Percentiles rank a stretch among this genome's conserved stretches.
Conservation (phyloP, 2,797 vertebrate genomes). For the Anomalospiza imberbis region DNA sequence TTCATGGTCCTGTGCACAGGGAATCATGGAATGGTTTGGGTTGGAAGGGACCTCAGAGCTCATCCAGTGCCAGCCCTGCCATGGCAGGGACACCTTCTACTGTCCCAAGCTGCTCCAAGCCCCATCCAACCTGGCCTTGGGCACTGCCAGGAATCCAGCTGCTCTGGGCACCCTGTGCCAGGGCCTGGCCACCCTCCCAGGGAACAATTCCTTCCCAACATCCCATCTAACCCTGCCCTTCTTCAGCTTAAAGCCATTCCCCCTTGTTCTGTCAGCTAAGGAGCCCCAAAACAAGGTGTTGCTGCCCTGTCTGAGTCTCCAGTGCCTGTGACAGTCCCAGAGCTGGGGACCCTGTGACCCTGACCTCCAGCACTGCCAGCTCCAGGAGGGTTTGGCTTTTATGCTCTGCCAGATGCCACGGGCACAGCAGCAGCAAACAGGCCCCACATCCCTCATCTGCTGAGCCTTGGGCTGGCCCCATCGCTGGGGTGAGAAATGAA, state of each 20-base stretch:
- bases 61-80: no score
- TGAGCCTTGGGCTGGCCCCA: not conserved
- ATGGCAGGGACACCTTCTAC: not conserved
- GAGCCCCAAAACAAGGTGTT: not conserved
- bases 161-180: not conserved
- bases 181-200: not conserved
- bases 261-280: not conserved
- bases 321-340: not conserved
- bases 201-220: not conserved
- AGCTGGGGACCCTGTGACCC: not conserved
- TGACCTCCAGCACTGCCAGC: not conserved
- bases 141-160: not conserved
- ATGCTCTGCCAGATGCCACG: not conserved
- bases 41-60: no score
- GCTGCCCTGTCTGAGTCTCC: not conserved
- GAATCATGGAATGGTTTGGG: not conserved
- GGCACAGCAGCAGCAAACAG: not conserved
- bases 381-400: not conserved
- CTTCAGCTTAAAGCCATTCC: not conserved
- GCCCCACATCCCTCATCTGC: not conserved
- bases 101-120: not conserved
- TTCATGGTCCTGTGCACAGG: not conserved
- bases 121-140: not conserved
- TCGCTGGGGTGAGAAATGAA: not conserved
- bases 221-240: rapidly evolving